Evolutionary conservation across 2,113 vertebrate genomes (phyloP), one percentile per base, ranked within the genome.

Genomic region (zebrafish (Danio rerio)): DNA sequence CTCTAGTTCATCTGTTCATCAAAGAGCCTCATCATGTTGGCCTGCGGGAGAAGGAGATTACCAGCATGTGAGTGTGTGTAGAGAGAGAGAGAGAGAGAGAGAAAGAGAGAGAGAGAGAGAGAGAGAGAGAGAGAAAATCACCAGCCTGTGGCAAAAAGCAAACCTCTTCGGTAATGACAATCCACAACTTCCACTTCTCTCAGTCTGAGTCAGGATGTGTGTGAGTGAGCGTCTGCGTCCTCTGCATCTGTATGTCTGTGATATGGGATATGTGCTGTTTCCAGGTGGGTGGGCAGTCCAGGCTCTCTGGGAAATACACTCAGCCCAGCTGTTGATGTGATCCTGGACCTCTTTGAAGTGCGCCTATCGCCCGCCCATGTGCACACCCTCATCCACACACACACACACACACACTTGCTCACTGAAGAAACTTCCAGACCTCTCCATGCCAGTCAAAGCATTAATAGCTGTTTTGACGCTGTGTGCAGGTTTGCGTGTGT

Each of bases 251-350:
- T 78, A 40, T 31, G 59, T 77, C 58, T 78, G 31, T 43, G 62
- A 78, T 79, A 20, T 66, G 62, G 21, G 21, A 15, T 9, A 47
- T 75, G 59, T 31, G 55, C 15, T 74, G 21, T 79, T 55, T 15
- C 76, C 77, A 83, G 76, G 81, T 86, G 75, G 81, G 85, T 83
- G 85, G 85, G 63, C 78, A 77, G 65, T 80, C 56, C 42, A 62
- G 16, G 73, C 79, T 83, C 73, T 85, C 78, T 80, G 52, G 76
- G 31, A 65, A 63, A 59, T 65, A 76, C 40, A 72, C 49, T 79
- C 77, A 71, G 49, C 20, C 62, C 84, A 83, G 84, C 78, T 83
- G 85, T 52, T 76, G 78, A 82, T 81, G 78, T 50, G 50, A 72
- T 83, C 65, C 81, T 63, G 16, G 7, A 20, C 49, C 65, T 81